Conservation (phyloP, 1,140 invertebrate genomes). For the Euwallacea similis region DNA sequence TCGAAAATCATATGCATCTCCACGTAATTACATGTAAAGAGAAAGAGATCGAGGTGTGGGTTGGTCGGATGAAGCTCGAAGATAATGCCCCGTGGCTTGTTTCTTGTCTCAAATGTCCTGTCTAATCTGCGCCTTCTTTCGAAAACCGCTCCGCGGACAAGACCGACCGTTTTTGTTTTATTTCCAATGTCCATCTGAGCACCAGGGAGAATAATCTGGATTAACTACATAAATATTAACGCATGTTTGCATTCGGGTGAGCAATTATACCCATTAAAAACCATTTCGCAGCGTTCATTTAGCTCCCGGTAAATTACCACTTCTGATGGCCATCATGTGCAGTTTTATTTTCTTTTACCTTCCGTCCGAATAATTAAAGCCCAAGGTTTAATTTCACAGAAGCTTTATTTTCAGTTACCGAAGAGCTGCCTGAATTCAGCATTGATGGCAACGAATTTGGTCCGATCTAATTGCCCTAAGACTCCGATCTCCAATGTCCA, state of each 20-base stretch:
- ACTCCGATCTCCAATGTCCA: slow-evolving; percentile 17
- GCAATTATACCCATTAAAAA: no score
- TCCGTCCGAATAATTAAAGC: neutral
- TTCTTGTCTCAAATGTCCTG: slow-evolving; percentile 17
- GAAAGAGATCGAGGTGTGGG: slow-evolving; percentile 9
- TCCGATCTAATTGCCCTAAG: no score
- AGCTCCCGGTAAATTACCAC: no score
- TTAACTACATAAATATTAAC: neutral
- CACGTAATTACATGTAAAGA: slow-evolving; percentile 9
- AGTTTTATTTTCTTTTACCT: no score
- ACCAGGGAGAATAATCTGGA: neutral
- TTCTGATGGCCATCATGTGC: no score
- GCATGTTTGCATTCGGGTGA: neutral
- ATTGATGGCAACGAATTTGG: no score
- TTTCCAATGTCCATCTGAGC: neutral
- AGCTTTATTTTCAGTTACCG: neutral
- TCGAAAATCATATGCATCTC: slow-evolving; percentile 3
- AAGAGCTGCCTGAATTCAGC: neutral
- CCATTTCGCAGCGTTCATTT: no score
- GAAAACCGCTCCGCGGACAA: no score
- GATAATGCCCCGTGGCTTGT: slow-evolving; percentile 18
- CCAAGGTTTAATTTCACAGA: neutral
- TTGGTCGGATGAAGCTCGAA: slow-evolving; percentile 9
- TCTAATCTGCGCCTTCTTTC: neutral
- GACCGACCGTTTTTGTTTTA: no score